A percentile compares a stretch with the other conserved stretches of the same genome.
Conservation (phyloP, 2,888 invertebrate genomes). For the Teinopalpus imperialis region DNA sequence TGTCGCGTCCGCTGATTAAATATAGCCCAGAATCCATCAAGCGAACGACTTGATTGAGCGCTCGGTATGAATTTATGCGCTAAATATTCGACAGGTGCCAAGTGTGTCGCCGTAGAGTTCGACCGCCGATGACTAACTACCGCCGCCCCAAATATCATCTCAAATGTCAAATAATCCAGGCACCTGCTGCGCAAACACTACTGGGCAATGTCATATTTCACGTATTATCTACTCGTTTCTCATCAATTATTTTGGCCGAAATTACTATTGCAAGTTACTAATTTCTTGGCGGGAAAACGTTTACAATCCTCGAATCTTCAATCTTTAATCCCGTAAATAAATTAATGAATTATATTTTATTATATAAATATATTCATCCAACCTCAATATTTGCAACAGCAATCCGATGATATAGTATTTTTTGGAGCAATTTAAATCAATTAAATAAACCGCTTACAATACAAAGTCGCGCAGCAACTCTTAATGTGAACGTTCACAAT, state of each 20-base stretch:
- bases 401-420: conserved; percentile 8
- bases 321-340: too few relatives aligned
- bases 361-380: too few relatives aligned
- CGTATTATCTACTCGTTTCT: not conserved
- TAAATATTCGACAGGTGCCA: conserved; percentile 82
- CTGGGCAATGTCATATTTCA: conserved; percentile 28
- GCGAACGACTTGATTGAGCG: conserved; percentile 65
- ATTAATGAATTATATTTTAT: too few relatives aligned
- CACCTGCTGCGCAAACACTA: conserved; percentile 56
- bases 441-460: conserved; percentile 65
- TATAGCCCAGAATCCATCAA: conserved; percentile 80
- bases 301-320: too few relatives aligned
- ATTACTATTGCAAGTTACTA: too few relatives aligned
- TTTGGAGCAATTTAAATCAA: conserved; percentile 39
- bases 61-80: conserved; percentile 80
- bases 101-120: conserved; percentile 80
- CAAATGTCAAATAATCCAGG: conserved; percentile 81
- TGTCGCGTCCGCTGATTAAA: conserved; percentile 73
- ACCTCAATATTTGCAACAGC: conserved; percentile 3
- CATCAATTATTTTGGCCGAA: too few relatives aligned
- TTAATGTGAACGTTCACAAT: conserved; percentile 76
- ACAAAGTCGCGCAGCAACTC: conserved; percentile 61
- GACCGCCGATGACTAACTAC: conserved; percentile 78
- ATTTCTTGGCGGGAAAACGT: too few relatives aligned
- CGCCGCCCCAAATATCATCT: conserved; percentile 75